Evolutionary conservation across 1,140 invertebrate species (phyloP), one percentile per base, ranked within the genome.

Genomic region (Zaprionus inermis): DNA sequence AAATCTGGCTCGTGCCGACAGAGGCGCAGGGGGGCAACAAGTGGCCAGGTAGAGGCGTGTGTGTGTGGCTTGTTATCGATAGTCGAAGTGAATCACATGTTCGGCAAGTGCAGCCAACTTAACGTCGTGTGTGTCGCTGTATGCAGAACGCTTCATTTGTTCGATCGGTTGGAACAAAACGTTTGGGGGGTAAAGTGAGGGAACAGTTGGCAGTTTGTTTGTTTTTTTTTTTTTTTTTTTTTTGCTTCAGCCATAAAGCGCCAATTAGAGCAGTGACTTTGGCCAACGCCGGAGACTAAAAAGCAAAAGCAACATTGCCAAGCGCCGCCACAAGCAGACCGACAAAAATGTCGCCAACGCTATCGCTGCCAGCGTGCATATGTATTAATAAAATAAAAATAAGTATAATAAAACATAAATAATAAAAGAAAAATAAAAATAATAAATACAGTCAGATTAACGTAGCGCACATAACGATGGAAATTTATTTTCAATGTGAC

Each of bases 211-310:
- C 10, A 34, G 9, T 18, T 16, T 36, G 2, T 32, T 24, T 36
- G 6, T 32, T 36, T 57, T 52, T 57, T 36, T 32, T 36, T 57
- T 38, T 57, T 28, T 4, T 28, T 28, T 28, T 28, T 28, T 28
- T 28, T 5, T 28, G 52, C 64, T 66, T 66, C 32, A 22, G 64
- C 36, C 28, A 41, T 66, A 44, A 57, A 46, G 51, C 61, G 69
- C 69, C 69, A 71, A 65, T 71, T 71, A 71, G 61, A 71, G 22
- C 69, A 30, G 24, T 46, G 44, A 46, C 34, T 44, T 38, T 34
- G 49, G 34, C 24, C 24, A 41, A 60, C n/a, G 41, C 14, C 36
- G 36, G 41, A 28, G 44, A 12, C 49, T 16, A 24, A 70, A 70
- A 70, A 57, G 51, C 54, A 64, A 71, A 71, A 71, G 60, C 68